A percentile compares a stretch with the other conserved stretches of the same genome.
phyloP scores from a whole-genome alignment of 2,113 vertebrate species.

The Hypanus sabinus region DNA sequence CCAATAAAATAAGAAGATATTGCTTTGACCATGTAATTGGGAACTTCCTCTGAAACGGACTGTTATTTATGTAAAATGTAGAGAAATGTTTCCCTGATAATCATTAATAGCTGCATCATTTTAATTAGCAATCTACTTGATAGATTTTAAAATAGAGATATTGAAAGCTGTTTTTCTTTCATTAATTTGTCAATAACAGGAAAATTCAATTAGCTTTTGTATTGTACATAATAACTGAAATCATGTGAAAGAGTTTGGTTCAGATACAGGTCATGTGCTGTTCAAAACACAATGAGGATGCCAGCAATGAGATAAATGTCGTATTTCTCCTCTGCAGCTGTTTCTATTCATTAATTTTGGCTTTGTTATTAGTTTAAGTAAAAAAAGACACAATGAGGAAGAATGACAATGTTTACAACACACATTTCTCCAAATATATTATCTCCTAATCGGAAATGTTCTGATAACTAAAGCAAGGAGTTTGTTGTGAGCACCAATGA shows the following conservation, averaged over 20 bases:
- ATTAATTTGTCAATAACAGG: not conserved
- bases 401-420: not conserved
- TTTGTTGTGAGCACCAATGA: not conserved
- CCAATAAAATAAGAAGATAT: not conserved
- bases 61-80: not conserved
- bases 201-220: not conserved
- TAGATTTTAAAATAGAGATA: not conserved
- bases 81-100: not conserved
- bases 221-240: not conserved
- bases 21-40: not conserved
- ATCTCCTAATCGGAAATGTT: not conserved
- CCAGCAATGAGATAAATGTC: not conserved
- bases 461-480: not conserved
- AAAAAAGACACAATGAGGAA: not conserved
- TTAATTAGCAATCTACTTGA: not conserved
- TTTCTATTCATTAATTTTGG: not conserved
- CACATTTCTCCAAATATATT: not conserved
- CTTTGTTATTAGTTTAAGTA: not conserved
- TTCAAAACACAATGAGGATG: not conserved
- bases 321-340: not conserved
- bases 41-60: not conserved
- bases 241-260: not conserved
- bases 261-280: not conserved
- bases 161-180: constrained; percentile 21
- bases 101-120: no score